Conservation (phyloP, 2,888 invertebrate species). For the Cosmopolites sordidus region DNA sequence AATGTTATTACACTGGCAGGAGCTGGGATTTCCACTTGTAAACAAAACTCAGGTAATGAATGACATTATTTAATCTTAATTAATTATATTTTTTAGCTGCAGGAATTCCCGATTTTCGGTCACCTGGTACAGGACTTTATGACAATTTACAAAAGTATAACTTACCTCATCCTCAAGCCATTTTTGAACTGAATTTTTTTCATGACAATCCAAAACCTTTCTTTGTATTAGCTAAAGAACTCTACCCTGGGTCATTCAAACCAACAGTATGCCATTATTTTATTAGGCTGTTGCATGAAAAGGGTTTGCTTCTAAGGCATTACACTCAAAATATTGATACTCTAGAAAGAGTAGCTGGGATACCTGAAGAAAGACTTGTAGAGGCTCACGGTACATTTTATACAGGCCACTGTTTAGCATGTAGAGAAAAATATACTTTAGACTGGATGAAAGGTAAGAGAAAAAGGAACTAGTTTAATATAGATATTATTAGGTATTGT, state of each 20-base stretch:
- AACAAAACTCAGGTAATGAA: constrained; percentile 42
- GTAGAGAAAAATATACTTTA: constrained; percentile 66
- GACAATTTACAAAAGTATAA: constrained; percentile 88
- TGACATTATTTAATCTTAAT: background rate
- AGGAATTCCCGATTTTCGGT: constrained; percentile 95
- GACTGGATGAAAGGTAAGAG: constrained; percentile 79
- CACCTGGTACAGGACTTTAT: constrained; percentile 88
- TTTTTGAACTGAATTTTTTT: constrained; percentile 89
- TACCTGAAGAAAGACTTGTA: constrained; percentile 79
- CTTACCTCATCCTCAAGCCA: constrained; percentile 84
- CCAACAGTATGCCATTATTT: constrained; percentile 92
- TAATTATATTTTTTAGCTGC: constrained; percentile 63
- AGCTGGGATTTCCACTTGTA: constrained; percentile 95
- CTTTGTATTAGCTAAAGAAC: constrained; percentile 82
- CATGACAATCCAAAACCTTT: constrained; percentile 86
- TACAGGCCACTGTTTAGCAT: constrained; percentile 80
- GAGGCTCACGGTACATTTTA: constrained; percentile 95
- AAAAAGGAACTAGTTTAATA: background rate
- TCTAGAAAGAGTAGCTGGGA: constrained; percentile 78
- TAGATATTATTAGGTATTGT: background rate
- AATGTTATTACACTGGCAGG: constrained; percentile 92
- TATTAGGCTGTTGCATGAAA: constrained; percentile 76
- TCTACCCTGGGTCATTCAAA: constrained; percentile 82
- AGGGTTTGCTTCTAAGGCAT: constrained; percentile 70
- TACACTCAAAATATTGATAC: constrained; percentile 94